Base-by-base conservation (phyloP, 1,140 invertebrate species). In the Drosophila pseudoobscura region DNA sequence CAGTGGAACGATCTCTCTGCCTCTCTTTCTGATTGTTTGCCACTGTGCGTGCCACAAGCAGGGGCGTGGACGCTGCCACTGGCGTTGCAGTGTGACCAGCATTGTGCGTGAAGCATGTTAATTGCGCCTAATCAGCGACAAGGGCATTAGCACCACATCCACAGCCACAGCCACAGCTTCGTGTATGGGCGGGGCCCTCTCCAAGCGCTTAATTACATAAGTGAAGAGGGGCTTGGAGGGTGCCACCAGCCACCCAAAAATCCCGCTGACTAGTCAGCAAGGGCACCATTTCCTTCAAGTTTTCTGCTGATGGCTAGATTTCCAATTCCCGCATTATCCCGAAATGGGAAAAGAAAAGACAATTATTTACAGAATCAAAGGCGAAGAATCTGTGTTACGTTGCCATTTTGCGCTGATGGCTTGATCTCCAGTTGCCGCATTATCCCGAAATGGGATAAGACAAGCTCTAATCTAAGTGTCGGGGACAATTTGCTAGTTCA, bases 61-160 rank as follows among this genome's bases (percentile, higher is more conserved):
- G 20, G 17, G 11, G 13, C 8, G 43, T 51, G 41, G 56, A 39
- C 43, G 54, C 45, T 29, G 26, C 26, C 26, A 29, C 29, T 64
- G 65, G 54, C 62, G 50, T 58, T 68, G 61, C 59, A 60, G 50
- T 61, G 69, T 52, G 59, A 65, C 71, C 63, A 75, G 52, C 63
- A 41, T 44, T 75, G 75, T 87, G 82, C 79, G 83, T 78, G 59
- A 61, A 76, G 80, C 80, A 84, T 84, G 76, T 85, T 84, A 84
- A 84, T 84, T 80, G 80, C 73, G 65, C 62, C 78, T 87, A 88
- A 87, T 88, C 83, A 88, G 75, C 55, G 55, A 61, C 58, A 53
- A 20, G 56, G 62, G 53, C 50, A 47, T 62, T 52, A 45, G 39
- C 56, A 56, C 29, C 54, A 41, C 22, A 24, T 17, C 46, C 4